Evolutionary conservation across 2,113 vertebrate species (phyloP).

Genomic region (Acanthochromis polyacanthus): DNA sequence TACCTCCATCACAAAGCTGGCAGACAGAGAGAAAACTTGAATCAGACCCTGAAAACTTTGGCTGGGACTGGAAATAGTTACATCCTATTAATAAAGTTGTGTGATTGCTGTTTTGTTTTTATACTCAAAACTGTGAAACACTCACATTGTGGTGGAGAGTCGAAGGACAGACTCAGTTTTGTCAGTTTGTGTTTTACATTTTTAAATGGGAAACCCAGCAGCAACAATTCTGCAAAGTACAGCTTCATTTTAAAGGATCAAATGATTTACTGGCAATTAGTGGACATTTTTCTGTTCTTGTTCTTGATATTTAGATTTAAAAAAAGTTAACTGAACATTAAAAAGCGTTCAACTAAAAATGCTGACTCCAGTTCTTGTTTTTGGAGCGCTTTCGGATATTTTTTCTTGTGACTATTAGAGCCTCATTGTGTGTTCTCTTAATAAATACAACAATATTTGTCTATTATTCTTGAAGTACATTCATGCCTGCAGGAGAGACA

Average conservation of each 20-base stretch:
- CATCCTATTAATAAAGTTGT: background rate
- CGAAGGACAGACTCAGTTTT: background rate
- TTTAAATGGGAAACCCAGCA: too few species aligned
- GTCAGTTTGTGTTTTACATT: background rate
- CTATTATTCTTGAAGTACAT: slow-evolving; percentile 41
- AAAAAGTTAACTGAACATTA: slow-evolving; percentile 9
- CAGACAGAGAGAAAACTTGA: slow-evolving; percentile 65
- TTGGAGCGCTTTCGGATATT: slow-evolving; percentile 23
- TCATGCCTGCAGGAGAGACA: slow-evolving; percentile 29
- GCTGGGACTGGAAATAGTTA: slow-evolving; percentile 7
- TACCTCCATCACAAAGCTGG: slow-evolving; percentile 71
- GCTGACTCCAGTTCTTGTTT: slow-evolving; percentile 28
- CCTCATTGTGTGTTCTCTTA: slow-evolving; percentile 23
- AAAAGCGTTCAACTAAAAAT: slow-evolving; percentile 16
- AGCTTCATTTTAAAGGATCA: background rate
- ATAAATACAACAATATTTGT: slow-evolving; percentile 48
- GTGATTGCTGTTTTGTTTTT: background rate
- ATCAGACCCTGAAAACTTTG: slow-evolving; percentile 62
- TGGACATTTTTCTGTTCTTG: slow-evolving; percentile 1
- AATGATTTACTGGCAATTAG: slow-evolving; percentile 15
- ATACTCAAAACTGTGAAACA: background rate
- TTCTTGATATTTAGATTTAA: background rate
- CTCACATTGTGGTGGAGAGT: background rate
- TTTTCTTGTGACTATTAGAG: slow-evolving; percentile 18
- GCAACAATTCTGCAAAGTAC: background rate